These are phyloP conservation scores for Synanthedon formicaeformis DNA, from an alignment of 2,888 invertebrate species.

Conservation along the genomic window DNA sequence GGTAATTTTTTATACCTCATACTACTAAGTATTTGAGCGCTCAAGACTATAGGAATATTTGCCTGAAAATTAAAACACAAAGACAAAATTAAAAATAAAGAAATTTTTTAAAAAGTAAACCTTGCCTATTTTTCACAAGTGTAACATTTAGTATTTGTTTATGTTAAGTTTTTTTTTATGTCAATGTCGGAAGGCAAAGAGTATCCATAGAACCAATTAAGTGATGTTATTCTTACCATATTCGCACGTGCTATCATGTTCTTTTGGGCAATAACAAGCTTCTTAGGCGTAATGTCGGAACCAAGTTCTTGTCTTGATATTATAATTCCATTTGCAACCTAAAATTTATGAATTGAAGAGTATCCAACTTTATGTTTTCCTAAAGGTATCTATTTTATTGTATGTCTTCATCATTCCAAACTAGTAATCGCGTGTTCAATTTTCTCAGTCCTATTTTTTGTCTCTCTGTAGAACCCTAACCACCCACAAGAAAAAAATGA, in stretches of 20 bases:
- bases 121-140: background rate
- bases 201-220: too few species aligned
- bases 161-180: too few species aligned
- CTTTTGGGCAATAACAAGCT: conserved; percentile 66
- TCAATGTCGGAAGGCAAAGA: too few species aligned
- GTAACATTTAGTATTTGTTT: too few species aligned
- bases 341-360: conserved; percentile 3
- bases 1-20: conserved; percentile 43
- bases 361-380: too few species aligned
- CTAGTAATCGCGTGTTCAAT: too few species aligned
- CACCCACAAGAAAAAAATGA: too few species aligned
- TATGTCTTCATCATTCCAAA: background rate
- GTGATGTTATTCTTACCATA: conserved; percentile 21
- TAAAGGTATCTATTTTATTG: background rate
- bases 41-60: conserved; percentile 41
- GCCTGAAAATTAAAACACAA: conserved; percentile 22
- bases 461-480: too few species aligned
- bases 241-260: conserved; percentile 64
- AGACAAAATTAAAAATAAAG: background rate
- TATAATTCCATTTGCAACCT: conserved; percentile 75
- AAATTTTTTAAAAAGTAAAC: background rate
- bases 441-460: too few species aligned
- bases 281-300: conserved; percentile 59
- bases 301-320: conserved; percentile 73
- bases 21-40: conserved; percentile 41